Evolutionary conservation across 2,113 vertebrate genomes (phyloP).

Genomic region (Plotosus lineatus): DNA sequence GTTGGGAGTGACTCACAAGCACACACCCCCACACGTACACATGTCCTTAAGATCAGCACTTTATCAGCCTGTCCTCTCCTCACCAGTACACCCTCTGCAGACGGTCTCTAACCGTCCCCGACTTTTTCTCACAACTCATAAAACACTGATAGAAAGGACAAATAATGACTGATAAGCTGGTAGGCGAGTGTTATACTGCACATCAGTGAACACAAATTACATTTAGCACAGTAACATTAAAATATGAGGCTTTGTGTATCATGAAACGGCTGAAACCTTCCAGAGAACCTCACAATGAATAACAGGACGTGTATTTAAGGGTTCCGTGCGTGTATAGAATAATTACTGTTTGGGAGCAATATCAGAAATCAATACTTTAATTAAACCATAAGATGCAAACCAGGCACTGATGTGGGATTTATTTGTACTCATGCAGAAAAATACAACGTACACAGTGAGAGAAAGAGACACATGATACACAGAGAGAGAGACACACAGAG

Average conservation of each 20-base stretch:
- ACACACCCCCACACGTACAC: conserved; percentile 33
- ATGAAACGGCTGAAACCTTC: neutral
- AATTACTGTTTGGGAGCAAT: neutral
- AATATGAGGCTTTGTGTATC: neutral
- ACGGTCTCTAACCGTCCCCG: conserved; percentile 41
- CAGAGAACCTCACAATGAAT: neutral
- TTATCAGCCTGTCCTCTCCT: conserved; percentile 57
- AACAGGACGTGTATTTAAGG: neutral
- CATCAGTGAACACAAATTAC: neutral
- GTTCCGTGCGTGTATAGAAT: neutral
- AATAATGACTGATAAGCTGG: neutral
- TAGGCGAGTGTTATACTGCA: too few species aligned
- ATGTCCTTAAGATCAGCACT: conserved; percentile 62
- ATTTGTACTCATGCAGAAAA: neutral
- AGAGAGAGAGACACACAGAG: too few species aligned
- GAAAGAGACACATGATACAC: too few species aligned
- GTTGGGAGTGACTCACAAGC: conserved; percentile 37
- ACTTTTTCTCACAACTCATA: conserved; percentile 2
- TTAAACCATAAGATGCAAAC: neutral
- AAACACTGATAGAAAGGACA: neutral
- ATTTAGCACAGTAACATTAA: neutral
- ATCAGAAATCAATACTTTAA: neutral
- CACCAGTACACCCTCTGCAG: conserved; percentile 34
- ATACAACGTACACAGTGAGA: neutral
- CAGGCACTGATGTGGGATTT: neutral